phyloP scores from a whole-genome alignment of 2,888 invertebrate genomes.

The Melanostoma scalare region DNA sequence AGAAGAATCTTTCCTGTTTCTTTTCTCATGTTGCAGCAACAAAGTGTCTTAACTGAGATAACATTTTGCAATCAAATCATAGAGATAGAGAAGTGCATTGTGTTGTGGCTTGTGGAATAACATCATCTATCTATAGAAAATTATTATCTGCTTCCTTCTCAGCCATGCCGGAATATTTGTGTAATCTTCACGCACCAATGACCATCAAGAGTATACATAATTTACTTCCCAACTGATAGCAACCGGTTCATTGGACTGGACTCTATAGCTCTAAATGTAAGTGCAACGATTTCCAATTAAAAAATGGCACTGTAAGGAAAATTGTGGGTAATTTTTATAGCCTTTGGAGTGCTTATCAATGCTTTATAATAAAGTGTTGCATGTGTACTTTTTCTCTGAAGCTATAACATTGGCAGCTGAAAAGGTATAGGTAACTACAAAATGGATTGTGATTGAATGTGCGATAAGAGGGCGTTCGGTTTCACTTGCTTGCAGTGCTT shows the following conservation, averaged over 20 bases:
- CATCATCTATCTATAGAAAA: slow-evolving; percentile 9
- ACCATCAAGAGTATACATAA: slow-evolving; percentile 39
- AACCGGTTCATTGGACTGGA: slow-evolving; percentile 53
- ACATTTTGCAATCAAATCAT: not conserved
- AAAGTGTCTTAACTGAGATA: slow-evolving; percentile 13
- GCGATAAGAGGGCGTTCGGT: too few species aligned
- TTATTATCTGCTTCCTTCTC: slow-evolving; percentile 29
- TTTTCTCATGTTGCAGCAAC: slow-evolving; percentile 2
- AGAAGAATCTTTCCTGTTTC: not conserved
- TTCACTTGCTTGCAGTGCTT: too few species aligned
- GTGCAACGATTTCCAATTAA: slow-evolving; percentile 42
- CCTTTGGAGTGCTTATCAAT: slow-evolving; percentile 22
- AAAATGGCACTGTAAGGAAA: slow-evolving; percentile 26
- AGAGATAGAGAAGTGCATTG: slow-evolving; percentile 16
- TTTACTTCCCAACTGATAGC: slow-evolving; percentile 58
- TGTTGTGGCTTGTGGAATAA: not conserved
- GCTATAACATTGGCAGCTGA: too few species aligned
- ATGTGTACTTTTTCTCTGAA: too few species aligned
- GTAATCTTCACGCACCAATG: slow-evolving; percentile 56
- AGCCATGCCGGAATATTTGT: not conserved
- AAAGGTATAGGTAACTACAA: too few species aligned
- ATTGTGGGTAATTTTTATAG: slow-evolving; percentile 13
- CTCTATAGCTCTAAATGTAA: slow-evolving; percentile 25
- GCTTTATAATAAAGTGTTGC: not conserved
- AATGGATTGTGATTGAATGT: too few species aligned